Percentiles rank a stretch among this genome's conserved stretches.
Evolutionary conservation across 2,113 vertebrate species (phyloP).

Genomic region (Pholis gunnellus): DNA sequence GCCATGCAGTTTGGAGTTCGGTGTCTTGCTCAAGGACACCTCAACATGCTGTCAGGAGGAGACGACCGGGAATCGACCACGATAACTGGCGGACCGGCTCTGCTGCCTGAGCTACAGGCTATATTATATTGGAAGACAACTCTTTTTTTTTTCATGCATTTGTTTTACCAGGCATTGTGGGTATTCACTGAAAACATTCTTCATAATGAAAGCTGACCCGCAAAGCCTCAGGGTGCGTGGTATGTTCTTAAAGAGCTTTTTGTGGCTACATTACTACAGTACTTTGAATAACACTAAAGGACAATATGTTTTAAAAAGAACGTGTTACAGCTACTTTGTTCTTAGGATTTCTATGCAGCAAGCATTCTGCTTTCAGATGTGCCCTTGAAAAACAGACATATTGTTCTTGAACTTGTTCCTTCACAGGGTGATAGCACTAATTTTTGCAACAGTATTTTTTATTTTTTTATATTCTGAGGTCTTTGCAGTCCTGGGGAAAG

Average conservation of each 20-base stretch:
- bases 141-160: conserved; percentile 69
- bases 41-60: conserved; percentile 29
- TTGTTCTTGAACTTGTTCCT: conserved; percentile 20
- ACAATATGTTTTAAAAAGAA: conserved; percentile 66
- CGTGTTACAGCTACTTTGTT: conserved; percentile 62
- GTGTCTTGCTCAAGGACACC: conserved; percentile 46
- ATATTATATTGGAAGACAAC: conserved; percentile 73
- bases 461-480: conserved; percentile 14
- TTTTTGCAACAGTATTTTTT: conserved; percentile 12
- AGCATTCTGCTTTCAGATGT: conserved; percentile 39
- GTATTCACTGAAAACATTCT: conserved; percentile 61
- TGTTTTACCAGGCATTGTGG: conserved; percentile 70
- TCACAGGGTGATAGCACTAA: conserved; percentile 5
- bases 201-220: conserved; percentile 50
- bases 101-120: conserved; percentile 4
- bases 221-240: conserved; percentile 51
- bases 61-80: not conserved
- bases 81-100: conserved; percentile 11
- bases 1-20: conserved; percentile 45
- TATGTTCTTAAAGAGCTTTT: conserved; percentile 48
- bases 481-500: conserved; percentile 29
- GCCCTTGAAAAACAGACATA: conserved; percentile 50
- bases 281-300: conserved; percentile 79
- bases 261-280: conserved; percentile 74
- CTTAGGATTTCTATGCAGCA: conserved; percentile 44